These are phyloP conservation scores for Parapsyche elsis DNA, from an alignment of 1,140 invertebrate species.

Conservation along the genomic window DNA sequence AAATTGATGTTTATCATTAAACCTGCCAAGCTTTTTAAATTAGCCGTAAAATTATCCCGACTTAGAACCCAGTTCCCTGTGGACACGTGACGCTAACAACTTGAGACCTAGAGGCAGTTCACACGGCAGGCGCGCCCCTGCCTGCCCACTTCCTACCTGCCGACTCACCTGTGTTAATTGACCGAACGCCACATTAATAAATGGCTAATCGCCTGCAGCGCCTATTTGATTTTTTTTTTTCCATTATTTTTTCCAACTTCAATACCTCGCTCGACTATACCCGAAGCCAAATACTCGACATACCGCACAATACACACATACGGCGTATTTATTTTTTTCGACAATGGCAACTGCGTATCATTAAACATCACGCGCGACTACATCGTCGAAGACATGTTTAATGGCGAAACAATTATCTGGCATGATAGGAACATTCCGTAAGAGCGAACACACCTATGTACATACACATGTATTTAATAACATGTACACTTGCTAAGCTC, in stretches of 20 bases:
- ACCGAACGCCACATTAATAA: conserved; percentile 40
- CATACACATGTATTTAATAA: background rate
- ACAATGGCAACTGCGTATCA: background rate
- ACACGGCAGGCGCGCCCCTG: conserved; percentile 10
- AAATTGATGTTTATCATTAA: background rate
- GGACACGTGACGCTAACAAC: conserved; percentile 25
- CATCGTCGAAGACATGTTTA: conserved; percentile 17
- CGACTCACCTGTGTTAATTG: conserved; percentile 38
- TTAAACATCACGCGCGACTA: conserved; percentile 20
- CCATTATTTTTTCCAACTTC: background rate
- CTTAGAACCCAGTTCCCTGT: background rate
- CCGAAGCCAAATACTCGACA: conserved; percentile 18
- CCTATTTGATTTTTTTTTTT: background rate
- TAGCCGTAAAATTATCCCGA: background rate
- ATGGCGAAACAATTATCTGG: conserved; percentile 33
- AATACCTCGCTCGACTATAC: background rate
- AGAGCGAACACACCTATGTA: background rate
- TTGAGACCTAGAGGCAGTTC: conserved; percentile 9
- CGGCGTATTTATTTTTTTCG: background rate
- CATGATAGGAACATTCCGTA: conserved; percentile 24
- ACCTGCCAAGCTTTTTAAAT: background rate
- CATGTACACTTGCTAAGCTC: background rate
- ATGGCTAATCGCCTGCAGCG: conserved; percentile 28
- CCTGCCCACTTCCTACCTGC: conserved; percentile 35
- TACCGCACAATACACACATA: background rate